Percentiles rank a stretch among this genome's conserved stretches.
These are phyloP conservation scores for Nomada lathburiana DNA, from an alignment of 2,888 invertebrate genomes.

Conservation along the genomic window DNA sequence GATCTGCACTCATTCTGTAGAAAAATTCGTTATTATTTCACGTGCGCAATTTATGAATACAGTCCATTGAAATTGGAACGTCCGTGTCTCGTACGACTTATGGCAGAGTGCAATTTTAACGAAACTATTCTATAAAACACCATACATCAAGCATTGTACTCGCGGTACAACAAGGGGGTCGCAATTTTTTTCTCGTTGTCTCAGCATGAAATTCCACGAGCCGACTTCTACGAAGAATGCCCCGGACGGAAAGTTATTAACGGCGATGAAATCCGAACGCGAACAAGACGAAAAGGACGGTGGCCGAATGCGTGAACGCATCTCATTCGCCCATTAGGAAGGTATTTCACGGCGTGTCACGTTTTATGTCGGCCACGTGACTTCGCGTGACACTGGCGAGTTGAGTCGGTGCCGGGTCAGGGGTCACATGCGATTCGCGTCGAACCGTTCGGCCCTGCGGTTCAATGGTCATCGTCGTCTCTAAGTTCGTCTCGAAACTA, in stretches of 20 bases:
- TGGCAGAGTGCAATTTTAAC: no score
- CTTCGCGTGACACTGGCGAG: slow-evolving; percentile 76
- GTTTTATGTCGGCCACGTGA: slow-evolving; percentile 82
- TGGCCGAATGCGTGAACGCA: slow-evolving; percentile 74
- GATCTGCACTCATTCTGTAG: no score
- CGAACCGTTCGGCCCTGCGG: slow-evolving; percentile 62
- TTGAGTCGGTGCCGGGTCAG: slow-evolving; percentile 72
- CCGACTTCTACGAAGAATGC: slow-evolving; percentile 33
- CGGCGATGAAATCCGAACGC: slow-evolving; percentile 43
- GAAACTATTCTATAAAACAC: no score
- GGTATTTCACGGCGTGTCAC: slow-evolving; percentile 83
- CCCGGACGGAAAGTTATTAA: slow-evolving; percentile 50
- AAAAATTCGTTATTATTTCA: no score
- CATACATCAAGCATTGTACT: no score
- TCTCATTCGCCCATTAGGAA: slow-evolving; percentile 79
- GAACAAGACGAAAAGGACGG: slow-evolving; percentile 57
- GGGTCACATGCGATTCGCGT: slow-evolving; percentile 77
- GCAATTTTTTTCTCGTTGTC: background rate
- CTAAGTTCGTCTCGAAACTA: slow-evolving; percentile 64
- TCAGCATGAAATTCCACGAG: slow-evolving; percentile 15
- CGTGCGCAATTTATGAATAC: no score
- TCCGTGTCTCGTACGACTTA: no score
- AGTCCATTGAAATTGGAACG: no score
- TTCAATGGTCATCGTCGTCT: slow-evolving; percentile 61
- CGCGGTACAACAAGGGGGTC: background rate